A percentile compares a stretch with the other conserved stretches of the same genome.
Conservation (phyloP, 1,140 invertebrate genomes). For the Drosophila kurseongensis region DNA sequence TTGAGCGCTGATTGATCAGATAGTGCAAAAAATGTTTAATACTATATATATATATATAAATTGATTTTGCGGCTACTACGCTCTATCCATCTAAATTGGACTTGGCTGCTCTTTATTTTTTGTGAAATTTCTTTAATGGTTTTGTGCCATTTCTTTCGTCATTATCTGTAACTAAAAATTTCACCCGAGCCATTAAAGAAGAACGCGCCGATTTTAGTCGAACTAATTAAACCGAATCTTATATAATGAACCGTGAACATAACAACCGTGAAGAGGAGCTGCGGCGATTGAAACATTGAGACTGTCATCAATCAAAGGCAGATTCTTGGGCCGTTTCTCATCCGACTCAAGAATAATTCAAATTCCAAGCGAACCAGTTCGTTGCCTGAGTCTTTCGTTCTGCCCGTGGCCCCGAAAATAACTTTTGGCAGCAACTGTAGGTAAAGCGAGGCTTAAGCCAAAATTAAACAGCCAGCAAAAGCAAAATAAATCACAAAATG, state of each 20-base stretch:
- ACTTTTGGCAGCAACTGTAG: constrained; percentile 49
- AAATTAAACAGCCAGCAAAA: constrained; percentile 57
- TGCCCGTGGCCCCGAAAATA: constrained; percentile 37
- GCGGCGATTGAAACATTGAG: constrained; percentile 51
- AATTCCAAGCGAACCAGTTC: constrained; percentile 74
- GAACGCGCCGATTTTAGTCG: constrained; percentile 50
- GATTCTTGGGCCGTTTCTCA: constrained; percentile 52
- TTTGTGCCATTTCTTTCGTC: constrained; percentile 60
- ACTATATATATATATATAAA: constrained; percentile 35
- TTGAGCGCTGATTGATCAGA: constrained; percentile 37
- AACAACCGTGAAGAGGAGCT: constrained; percentile 29
- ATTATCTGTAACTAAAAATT: constrained; percentile 63
- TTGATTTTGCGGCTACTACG: constrained; percentile 47
- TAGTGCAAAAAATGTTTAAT: constrained; percentile 32
- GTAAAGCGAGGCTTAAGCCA: constrained; percentile 64
- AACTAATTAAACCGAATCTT: constrained; percentile 73
- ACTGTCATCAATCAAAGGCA: constrained; percentile 70
- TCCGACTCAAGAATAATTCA: constrained; percentile 49
- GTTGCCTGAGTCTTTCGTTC: constrained; percentile 73
- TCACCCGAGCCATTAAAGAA: constrained; percentile 64
- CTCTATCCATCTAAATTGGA: constrained; percentile 42
- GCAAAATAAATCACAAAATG: constrained; percentile 69
- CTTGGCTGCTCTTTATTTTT: constrained; percentile 28
- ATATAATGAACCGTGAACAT: constrained; percentile 69
- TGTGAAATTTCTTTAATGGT: constrained; percentile 60